Base-by-base conservation (phyloP, 2,113 vertebrate genomes). In the Embiotoca jacksoni region DNA sequence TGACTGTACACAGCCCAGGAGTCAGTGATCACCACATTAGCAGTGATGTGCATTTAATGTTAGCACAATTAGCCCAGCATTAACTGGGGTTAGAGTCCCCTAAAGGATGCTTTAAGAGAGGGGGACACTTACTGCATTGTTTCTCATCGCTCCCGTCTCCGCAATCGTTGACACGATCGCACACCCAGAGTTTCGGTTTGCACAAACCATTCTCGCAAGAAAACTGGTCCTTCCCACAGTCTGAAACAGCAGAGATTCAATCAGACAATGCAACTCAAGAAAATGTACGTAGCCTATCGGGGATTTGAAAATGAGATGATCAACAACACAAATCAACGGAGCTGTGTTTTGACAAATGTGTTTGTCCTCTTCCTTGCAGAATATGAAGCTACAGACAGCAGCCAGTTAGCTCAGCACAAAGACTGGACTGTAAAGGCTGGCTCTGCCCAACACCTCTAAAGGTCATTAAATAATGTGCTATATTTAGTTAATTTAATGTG, bases 101-200 rank as follows among this genome's bases (percentile, higher is more conserved):
- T 33, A 6, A 60, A 80, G 57, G 52, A 37, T 13, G 7, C 23
- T 73, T 57, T 23, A 30, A 41, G 7, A 36, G 56, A 46, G 0
- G 1, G n/a, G 4, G 53, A 75, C 56, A 92, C 93, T 94, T 78
- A 95, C 94, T 78, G 77, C 95, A 96, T 4, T 52, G 13, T 47
- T 85, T 37, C 85, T 96, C 95, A 46, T 96, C 95, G 54, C 94
- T 96, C 50, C 81, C 47, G 39, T 96, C 95, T 1, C 94, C 94
- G 1, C 95, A 96, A 90, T 96, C 95, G 2, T 95, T 93, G 75
- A 89, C 82, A 5, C 83, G 75, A 75, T 96, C 95, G 31, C 95
- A 96, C 52, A 91, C 62, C 85, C 85, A 95, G 36, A 91, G 76
- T 31, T 50, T 90, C 0, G 95, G 94, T 74, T 94, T 96, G 75